Conservation (phyloP, 2,888 invertebrate genomes). For the Hyles lineata region DNA sequence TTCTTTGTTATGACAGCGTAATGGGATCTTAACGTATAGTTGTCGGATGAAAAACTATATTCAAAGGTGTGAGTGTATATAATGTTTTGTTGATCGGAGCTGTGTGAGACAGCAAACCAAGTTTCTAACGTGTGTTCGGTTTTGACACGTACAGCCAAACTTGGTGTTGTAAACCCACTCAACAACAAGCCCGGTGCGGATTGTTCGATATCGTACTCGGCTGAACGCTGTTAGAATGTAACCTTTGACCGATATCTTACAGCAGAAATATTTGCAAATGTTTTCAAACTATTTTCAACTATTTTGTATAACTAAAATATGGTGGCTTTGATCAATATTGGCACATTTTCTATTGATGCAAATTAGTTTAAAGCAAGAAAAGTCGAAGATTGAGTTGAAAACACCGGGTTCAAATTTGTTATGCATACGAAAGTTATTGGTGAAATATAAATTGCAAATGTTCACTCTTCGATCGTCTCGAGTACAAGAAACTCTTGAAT, state of each 20-base stretch:
- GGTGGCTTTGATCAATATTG: not conserved
- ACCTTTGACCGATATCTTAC: not conserved
- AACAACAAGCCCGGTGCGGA: slow-evolving; percentile 6
- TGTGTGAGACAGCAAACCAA: not conserved
- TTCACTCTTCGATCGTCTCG: slow-evolving; percentile 24
- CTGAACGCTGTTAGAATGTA: not conserved
- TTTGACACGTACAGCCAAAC: slow-evolving; percentile 24
- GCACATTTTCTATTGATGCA: not conserved
- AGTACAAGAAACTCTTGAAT: slow-evolving; percentile 21
- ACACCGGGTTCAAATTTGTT: not conserved
- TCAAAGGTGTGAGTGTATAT: not conserved
- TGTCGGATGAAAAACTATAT: slow-evolving; percentile 5
- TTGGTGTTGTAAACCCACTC: slow-evolving; percentile 12
- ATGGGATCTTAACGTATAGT: slow-evolving; percentile 24
- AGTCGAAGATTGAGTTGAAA: too few species aligned
- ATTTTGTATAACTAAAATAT: not conserved
- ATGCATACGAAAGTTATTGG: not conserved
- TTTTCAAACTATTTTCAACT: not conserved
- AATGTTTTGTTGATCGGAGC: not conserved
- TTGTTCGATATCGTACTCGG: not conserved
- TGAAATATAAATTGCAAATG: slow-evolving; percentile 23
- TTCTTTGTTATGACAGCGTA: slow-evolving; percentile 27
- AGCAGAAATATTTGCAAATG: not conserved
- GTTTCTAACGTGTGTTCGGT: slow-evolving; percentile 9
- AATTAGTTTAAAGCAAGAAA: not conserved